Base-by-base conservation (phyloP, 2,888 invertebrate genomes). In the Mellilla xanthometata region DNA sequence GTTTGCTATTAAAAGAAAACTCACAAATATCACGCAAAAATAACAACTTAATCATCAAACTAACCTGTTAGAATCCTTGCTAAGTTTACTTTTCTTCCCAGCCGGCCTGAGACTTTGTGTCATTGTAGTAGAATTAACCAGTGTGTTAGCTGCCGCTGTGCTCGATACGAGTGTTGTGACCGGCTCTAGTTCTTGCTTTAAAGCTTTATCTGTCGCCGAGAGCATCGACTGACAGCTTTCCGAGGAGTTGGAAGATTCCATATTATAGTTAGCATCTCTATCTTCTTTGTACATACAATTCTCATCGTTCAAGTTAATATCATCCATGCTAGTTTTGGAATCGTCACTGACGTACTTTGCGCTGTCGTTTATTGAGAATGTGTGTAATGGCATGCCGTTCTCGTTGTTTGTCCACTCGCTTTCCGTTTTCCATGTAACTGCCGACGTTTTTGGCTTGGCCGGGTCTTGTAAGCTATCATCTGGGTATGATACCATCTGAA, bases 201-300 rank as follows among this genome's bases (percentile, higher is more conserved):
- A 15, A 10, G 68, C 62, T 0, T 75, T 62, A 34, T 89, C 89
- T 50, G 87, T 89, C 23, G 47, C 41, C 1, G 47, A 47, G 10
- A 47, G 41, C 77, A 85, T 75, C 12, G 89, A 89, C 31, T 89
- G 86, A 62, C 85, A 85, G 51, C 89, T 89, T 53, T 89, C 89
- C 1, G 89, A 89, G 1, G 89, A 89, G 49, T 88, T 89, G 24
- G 89, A 89, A 4, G 86, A 87, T 56, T 89, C 89, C 85, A 89
- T 88, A 58, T 88, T 88, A 58, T 73, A 89, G 58, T 87, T 89
- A 12, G 86, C 74, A 68, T 88, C 88, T 49, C 88, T 80, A 38
- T 87, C 88, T 43, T 88, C 84, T 62, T 87, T 88, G 49, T 80
- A 85, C 75, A 86, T 80, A 54, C 84, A 86, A 58, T 85, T 86